These are phyloP conservation scores for Papilio aristodemus DNA, from an alignment of 1,140 invertebrate species.

Conservation along the genomic window DNA sequence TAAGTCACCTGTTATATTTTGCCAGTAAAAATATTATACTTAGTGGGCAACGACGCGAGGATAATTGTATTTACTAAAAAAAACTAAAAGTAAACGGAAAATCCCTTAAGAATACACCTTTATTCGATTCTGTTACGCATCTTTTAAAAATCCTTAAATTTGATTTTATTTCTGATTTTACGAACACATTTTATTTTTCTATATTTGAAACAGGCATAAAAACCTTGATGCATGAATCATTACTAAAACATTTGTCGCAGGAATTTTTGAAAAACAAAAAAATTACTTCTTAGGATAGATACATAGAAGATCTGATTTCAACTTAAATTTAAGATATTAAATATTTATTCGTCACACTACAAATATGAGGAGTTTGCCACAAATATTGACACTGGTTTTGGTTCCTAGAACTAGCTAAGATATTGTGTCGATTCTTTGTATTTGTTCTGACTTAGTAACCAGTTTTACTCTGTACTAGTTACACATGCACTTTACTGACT, in stretches of 20 bases:
- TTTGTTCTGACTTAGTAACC: neutral
- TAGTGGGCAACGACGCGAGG: neutral
- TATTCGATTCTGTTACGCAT: too few species aligned
- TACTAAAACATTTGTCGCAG: too few species aligned
- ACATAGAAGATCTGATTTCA: neutral
- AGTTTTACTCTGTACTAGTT: neutral
- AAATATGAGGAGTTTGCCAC: neutral
- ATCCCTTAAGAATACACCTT: neutral
- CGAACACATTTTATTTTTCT: too few species aligned
- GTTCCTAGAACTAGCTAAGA: neutral
- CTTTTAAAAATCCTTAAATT: too few species aligned
- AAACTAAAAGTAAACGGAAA: constrained; percentile 8
- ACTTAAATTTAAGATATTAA: neutral
- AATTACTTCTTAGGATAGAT: neutral
- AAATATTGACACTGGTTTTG: neutral
- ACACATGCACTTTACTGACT: too few species aligned
- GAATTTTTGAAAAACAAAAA: neutral
- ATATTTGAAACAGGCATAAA: too few species aligned
- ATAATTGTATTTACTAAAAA: neutral
- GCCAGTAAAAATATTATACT: neutral
- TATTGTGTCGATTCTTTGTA: neutral
- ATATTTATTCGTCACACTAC: neutral
- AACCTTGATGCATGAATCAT: too few species aligned
- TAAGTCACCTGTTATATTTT: neutral
- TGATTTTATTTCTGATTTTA: too few species aligned